Conservation (phyloP, 1,140 invertebrate genomes). For the Pseudachorutes palmiensis region DNA sequence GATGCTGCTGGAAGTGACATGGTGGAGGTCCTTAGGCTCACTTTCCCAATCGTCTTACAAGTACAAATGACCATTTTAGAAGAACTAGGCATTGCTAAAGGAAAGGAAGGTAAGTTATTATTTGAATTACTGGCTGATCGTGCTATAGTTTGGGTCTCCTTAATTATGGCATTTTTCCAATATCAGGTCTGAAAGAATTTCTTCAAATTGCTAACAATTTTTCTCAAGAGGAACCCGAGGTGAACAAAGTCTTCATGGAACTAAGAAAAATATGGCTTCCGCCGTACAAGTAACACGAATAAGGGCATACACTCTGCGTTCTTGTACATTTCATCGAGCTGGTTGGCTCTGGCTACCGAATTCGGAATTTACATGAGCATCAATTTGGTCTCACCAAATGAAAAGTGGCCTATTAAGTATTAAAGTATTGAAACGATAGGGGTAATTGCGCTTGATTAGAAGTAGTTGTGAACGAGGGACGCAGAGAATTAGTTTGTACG, state of each 20-base stretch:
- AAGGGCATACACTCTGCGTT: too few relatives aligned
- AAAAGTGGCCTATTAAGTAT: too few relatives aligned
- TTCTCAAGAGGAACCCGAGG: background rate
- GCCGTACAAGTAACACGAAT: background rate
- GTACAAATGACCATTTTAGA: conserved; percentile 8
- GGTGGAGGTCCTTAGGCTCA: conserved; percentile 16
- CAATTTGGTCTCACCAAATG: too few relatives aligned
- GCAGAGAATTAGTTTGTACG: too few relatives aligned
- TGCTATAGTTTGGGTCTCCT: background rate
- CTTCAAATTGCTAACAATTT: conserved; percentile 17
- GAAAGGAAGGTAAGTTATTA: conserved; percentile 14
- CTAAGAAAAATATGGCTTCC: background rate
- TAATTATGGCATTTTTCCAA: background rate
- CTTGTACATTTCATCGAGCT: too few relatives aligned
- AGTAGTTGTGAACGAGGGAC: too few relatives aligned
- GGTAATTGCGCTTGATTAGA: too few relatives aligned
- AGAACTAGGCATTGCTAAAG: conserved; percentile 17
- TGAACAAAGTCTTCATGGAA: conserved; percentile 11
- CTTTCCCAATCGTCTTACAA: conserved; percentile 18
- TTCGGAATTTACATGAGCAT: too few relatives aligned
- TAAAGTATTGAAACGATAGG: too few relatives aligned
- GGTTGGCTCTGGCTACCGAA: too few relatives aligned
- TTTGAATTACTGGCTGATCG: background rate
- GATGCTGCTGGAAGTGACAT: conserved; percentile 21
- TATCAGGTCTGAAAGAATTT: conserved; percentile 21